phyloP scores from a whole-genome alignment of 1,140 invertebrate genomes.

The Bradynema listronoti region DNA sequence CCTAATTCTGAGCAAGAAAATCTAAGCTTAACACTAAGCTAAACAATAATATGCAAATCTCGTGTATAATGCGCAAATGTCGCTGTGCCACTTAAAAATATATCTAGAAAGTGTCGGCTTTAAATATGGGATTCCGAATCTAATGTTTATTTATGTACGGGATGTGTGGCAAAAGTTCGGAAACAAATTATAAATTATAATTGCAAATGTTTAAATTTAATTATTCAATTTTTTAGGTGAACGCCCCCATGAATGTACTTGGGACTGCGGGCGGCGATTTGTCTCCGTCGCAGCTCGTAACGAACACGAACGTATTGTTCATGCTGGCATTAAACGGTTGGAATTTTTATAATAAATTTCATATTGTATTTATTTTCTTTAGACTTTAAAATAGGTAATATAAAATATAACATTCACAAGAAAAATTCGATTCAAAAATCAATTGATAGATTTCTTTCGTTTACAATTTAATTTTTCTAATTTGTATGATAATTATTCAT shows the following conservation, averaged over 20 bases:
- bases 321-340: slow-evolving; percentile 20
- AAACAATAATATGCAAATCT: no score
- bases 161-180: no score
- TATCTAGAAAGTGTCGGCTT: no score
- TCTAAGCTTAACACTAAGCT: no score
- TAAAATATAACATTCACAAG: not conserved
- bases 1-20: no score
- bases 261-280: slow-evolving; percentile 21
- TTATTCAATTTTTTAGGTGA: slow-evolving; percentile 18
- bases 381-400: not conserved
- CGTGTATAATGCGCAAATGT: no score
- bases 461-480: not conserved
- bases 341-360: not conserved
- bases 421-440: not conserved
- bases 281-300: slow-evolving; percentile 14
- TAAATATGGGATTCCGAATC: no score
- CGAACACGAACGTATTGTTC: slow-evolving; percentile 26
- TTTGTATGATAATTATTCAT: not conserved
- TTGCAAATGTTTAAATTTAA: no score
- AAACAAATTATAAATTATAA: no score
- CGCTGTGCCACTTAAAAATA: no score
- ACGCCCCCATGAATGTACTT: slow-evolving; percentile 17
- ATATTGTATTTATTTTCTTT: not conserved
- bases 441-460: no score
- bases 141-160: no score